Base-by-base conservation (phyloP, 2,888 invertebrate species). In the Punctoribates punctum region DNA sequence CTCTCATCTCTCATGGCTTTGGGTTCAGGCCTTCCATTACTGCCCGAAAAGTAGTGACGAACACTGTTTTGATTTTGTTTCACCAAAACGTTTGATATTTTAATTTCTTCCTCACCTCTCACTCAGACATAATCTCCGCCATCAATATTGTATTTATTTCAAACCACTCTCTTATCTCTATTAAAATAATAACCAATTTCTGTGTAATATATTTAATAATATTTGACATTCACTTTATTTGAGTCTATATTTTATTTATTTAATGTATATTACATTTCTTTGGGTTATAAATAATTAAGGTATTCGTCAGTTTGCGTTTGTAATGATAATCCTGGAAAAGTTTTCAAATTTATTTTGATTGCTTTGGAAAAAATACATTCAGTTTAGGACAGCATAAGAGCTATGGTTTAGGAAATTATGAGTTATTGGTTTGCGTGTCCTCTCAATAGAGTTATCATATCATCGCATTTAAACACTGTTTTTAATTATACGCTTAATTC, bases 351-450 rank as follows among this genome's bases (percentile, higher is more conserved):
- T 67, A 67, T 67, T 67, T 38, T 20, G 67, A 67, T 38, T 38
- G 38, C 67, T 38, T 13, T 67, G 29, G n/a, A 13, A 38, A 67
- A 6, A 67, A 8, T 38, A 62, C 27, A 62, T 62, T 62, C 6
- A 25, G 15, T 25, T 9, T 60, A 60, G 23, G 11, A 67, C 11
- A 67, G 34, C 34, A 67, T 34, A 38, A 38, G 20, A 38, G 13
- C 67, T 20, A 67, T 67, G 15, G 15, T 11, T 60, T 60, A 11
- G 1, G 17, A 60, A 60, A 67, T 11, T 67, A n/a, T 67, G 67
- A 67, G 67, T 67, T 67, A 67, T 67, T 38, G 38, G 67, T 67
- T 67, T 67, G 67, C 67, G 67, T 67, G 67, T 20, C 62, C 29
- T 67, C 34, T 38, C 34, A 67, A 67, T 67, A 67, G 38, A 67